A percentile compares a stretch with the other conserved stretches of the same genome.
Conservation (phyloP, 2,113 vertebrate species). For the Chinchilla lanigera region DNA sequence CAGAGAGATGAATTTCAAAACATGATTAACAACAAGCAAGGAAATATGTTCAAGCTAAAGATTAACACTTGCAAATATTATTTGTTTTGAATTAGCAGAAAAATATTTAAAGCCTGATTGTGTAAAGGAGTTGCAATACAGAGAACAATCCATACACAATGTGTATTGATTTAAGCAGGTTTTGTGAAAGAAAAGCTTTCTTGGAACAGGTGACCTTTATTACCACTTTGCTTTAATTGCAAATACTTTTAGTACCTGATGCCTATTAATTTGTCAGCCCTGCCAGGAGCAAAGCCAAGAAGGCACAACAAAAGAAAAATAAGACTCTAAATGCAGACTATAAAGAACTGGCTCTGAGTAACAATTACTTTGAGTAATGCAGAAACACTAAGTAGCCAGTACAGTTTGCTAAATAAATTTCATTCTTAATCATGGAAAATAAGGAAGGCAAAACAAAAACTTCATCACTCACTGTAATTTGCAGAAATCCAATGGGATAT, state of each 20-base stretch:
- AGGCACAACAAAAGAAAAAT: slow-evolving; percentile 74
- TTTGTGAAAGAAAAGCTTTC: slow-evolving; percentile 47
- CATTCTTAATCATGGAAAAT: slow-evolving; percentile 73
- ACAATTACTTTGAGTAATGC: slow-evolving; percentile 70
- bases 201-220: slow-evolving; percentile 71
- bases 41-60: slow-evolving; percentile 38
- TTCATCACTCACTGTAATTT: slow-evolving; percentile 50
- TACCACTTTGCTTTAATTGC: slow-evolving; percentile 73
- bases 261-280: slow-evolving; percentile 77
- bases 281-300: slow-evolving; percentile 69
- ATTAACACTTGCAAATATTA: slow-evolving; percentile 44
- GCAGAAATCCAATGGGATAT: slow-evolving; percentile 51
- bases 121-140: background rate
- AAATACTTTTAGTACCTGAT: slow-evolving; percentile 71
- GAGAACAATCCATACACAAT: slow-evolving; percentile 26
- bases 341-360: slow-evolving; percentile 66
- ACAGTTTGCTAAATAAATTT: slow-evolving; percentile 70
- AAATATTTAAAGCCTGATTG: slow-evolving; percentile 41
- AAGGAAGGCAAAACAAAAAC: slow-evolving; percentile 62
- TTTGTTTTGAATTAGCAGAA: slow-evolving; percentile 49
- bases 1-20: background rate
- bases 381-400: slow-evolving; percentile 60
- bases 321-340: slow-evolving; percentile 66
- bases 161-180: slow-evolving; percentile 14
- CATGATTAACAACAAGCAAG: slow-evolving; percentile 9